Base-by-base conservation (phyloP, 2,797 vertebrate genomes). In the Acestrorhynchus altus region DNA sequence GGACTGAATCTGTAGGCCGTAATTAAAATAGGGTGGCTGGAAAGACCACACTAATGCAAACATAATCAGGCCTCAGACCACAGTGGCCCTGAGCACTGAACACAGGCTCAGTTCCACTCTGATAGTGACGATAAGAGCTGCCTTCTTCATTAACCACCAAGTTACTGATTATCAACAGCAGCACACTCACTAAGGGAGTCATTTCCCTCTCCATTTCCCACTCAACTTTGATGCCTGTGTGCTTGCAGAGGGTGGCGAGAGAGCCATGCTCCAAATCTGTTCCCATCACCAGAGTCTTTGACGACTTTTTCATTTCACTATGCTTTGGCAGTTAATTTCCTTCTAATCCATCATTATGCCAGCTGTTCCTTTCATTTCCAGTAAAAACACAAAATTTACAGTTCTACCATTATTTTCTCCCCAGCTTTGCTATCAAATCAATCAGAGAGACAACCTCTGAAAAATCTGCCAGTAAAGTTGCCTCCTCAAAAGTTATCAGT, bases 131-230 rank as follows among this genome's bases (percentile, higher is more conserved):
- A 75, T 70, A 71, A 76, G 51, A 70, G 40, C 47, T 75, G 61
- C 80, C 47, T 78, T 84, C 54, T 70, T 67, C 47, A 76, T 54
- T 61, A 71, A 79, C 52, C 71, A 76, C 75, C 69, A 22, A 60
- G 81, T 84, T 77, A 81, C 80, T 76, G 65, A 80, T 76, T 72
- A 74, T 76, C 79, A 76, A 47, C 47, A 61, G 44, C 39, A 60
- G 31, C 22, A 52, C 44, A 11, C 52, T 71, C 15, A 8, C 22
- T 44, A 42, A 70, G 22, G 9, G 24, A 44, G 9, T 56, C 57
- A 40, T 60, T 24, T 24, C 15, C 13, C 51, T 59, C 68, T 42
- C 28, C 5, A 11, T 67, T 70, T 69, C 67, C 39, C 1, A 2
- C 44, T 31, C 66, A 35, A 40, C 31, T 71, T 64, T 52, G 70